Evolutionary conservation across 2,888 invertebrate species (phyloP).

Genomic region (Myopa tessellatipennis): DNA sequence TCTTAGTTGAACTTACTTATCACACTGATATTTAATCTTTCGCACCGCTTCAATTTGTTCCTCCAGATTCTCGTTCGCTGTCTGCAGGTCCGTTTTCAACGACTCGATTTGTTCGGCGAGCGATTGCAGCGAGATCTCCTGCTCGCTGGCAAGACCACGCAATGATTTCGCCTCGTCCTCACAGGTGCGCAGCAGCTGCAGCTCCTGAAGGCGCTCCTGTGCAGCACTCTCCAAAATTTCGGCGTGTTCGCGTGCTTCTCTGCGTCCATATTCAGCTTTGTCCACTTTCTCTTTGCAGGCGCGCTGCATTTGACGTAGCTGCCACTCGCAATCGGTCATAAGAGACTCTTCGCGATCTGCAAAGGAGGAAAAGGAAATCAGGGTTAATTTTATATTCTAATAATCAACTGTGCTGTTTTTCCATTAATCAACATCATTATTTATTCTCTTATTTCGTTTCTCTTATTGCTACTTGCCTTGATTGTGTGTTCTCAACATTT

Average conservation of each 20-base stretch:
- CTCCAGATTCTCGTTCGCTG: conserved; percentile 70
- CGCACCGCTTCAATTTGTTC: conserved; percentile 69
- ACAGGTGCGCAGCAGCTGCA: conserved; percentile 70
- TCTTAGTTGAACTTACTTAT: conserved; percentile 60
- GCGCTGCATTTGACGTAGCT: conserved; percentile 80
- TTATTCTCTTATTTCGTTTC: neutral
- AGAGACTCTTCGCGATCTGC: conserved; percentile 77
- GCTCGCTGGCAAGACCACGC: conserved; percentile 71
- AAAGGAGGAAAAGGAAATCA: neutral
- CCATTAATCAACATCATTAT: neutral
- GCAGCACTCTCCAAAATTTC: conserved; percentile 54
- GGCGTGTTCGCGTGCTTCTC: conserved; percentile 69
- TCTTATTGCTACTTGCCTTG: conserved; percentile 61
- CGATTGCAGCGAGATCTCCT: conserved; percentile 70
- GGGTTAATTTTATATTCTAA: neutral
- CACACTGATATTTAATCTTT: conserved; percentile 67
- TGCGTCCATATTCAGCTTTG: conserved; percentile 73
- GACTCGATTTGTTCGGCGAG: conserved; percentile 72
- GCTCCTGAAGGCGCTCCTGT: conserved; percentile 59
- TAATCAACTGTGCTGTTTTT: no score
- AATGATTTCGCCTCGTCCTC: conserved; percentile 72
- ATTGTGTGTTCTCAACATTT: conserved; percentile 74
- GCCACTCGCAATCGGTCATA: conserved; percentile 86
- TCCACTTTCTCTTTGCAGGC: conserved; percentile 74
- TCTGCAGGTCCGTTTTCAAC: conserved; percentile 70